These are phyloP conservation scores for Cheilosia pagana DNA, from an alignment of 2,888 invertebrate species.

Conservation along the genomic window DNA sequence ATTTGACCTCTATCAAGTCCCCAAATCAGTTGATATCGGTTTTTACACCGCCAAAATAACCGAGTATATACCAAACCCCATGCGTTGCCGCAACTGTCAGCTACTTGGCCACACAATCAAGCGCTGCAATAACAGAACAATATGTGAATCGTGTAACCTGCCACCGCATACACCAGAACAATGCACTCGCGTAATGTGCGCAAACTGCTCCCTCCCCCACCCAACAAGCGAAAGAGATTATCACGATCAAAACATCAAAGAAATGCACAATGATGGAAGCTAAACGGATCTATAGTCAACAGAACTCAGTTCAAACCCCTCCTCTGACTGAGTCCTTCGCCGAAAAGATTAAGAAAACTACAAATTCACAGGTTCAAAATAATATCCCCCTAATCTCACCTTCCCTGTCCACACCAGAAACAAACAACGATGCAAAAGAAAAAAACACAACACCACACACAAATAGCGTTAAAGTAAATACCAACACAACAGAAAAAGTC, in stretches of 20 bases:
- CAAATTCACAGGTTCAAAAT: no score
- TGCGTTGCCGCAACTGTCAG: no score
- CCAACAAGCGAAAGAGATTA: not conserved
- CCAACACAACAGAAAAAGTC: not conserved
- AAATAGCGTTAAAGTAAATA: not conserved
- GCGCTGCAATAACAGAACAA: not conserved
- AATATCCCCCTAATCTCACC: no score
- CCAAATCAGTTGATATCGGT: no score
- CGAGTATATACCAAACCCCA: no score
- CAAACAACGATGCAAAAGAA: no score
- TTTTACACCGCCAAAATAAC: no score
- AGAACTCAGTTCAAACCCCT: not conserved
- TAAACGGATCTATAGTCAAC: not conserved
- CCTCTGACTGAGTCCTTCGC: no score
- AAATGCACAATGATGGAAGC: slow-evolving; percentile 10
- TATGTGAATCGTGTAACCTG: slow-evolving; percentile 5
- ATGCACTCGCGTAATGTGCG: slow-evolving; percentile 1
- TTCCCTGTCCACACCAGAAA: no score
- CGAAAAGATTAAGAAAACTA: not conserved
- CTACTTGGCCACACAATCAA: no score
- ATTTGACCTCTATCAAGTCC: no score
- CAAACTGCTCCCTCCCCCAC: slow-evolving; percentile 7
- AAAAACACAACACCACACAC: not conserved
- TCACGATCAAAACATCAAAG: not conserved
- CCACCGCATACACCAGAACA: slow-evolving; percentile 3